phyloP scores from a whole-genome alignment of 2,113 vertebrate species.

The Oreochromis spilurus region DNA sequence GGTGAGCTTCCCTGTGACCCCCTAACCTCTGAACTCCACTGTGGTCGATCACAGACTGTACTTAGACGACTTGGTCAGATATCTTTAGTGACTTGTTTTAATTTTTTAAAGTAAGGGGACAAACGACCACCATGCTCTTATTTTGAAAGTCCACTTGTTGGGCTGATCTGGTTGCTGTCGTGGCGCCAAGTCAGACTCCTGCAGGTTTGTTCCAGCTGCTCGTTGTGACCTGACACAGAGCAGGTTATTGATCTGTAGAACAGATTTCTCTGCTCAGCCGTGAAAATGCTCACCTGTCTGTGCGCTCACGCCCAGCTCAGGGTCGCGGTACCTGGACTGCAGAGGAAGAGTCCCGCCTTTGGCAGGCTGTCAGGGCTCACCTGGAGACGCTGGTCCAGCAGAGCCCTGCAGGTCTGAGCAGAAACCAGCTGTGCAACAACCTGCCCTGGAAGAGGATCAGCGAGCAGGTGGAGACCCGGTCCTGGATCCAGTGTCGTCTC shows the following conservation, averaged over 20 bases:
- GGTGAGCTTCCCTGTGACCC: slow-evolving; percentile 3
- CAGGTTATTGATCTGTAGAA: not conserved
- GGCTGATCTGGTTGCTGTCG: not conserved
- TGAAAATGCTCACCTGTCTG: not conserved
- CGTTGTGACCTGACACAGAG: not conserved
- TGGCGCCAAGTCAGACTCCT: not conserved
- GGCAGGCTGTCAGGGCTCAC: slow-evolving; percentile 21
- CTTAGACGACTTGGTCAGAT: not conserved
- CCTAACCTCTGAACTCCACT: not conserved
- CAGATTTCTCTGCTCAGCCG: not conserved
- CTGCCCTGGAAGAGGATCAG: slow-evolving; percentile 65
- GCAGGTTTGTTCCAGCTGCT: not conserved
- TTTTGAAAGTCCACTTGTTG: not conserved
- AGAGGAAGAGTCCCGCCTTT: slow-evolving; percentile 28
- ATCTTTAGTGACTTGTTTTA: not conserved
- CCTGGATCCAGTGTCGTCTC: slow-evolving; percentile 47
- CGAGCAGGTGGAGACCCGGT: slow-evolving; percentile 24
- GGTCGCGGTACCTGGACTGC: not conserved
- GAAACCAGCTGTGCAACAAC: slow-evolving; percentile 44
- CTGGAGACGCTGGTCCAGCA: slow-evolving; percentile 7
- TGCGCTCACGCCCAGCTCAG: not conserved
- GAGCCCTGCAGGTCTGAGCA: not conserved
- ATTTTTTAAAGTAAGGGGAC: not conserved
- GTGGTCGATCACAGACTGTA: not conserved
- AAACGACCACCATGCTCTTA: not conserved